Percentiles rank a stretch among this genome's conserved stretches.
Conservation (phyloP, 2,113 vertebrate genomes). For the Fregetta grallaria region DNA sequence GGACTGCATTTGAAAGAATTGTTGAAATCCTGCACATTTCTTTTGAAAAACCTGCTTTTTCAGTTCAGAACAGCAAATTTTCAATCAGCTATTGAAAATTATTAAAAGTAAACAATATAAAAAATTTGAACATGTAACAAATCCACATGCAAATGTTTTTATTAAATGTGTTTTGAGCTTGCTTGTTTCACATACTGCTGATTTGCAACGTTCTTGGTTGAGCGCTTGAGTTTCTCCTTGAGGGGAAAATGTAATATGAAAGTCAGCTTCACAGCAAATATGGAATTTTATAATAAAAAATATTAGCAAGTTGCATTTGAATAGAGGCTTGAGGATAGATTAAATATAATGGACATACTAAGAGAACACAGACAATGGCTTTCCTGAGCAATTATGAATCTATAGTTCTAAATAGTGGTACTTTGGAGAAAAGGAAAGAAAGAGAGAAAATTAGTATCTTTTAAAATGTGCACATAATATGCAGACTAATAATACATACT, state of each 20-base stretch:
- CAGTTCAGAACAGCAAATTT: neutral
- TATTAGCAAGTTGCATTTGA: slow-evolving; percentile 25
- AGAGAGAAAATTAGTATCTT: slow-evolving; percentile 44
- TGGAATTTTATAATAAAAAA: slow-evolving; percentile 20
- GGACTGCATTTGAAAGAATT: neutral
- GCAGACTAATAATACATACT: neutral
- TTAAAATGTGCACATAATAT: slow-evolving; percentile 29
- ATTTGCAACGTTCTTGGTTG: neutral
- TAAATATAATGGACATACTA: slow-evolving; percentile 36
- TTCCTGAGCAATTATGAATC: slow-evolving; percentile 36
- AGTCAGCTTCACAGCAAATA: neutral
- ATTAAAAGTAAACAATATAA: neutral
- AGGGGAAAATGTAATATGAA: neutral
- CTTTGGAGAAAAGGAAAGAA: slow-evolving; percentile 37
- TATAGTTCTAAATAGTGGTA: slow-evolving; percentile 29
- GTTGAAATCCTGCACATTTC: neutral
- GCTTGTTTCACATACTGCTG: neutral
- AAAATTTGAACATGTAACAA: neutral
- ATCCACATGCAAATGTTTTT: neutral
- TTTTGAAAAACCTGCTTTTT: neutral
- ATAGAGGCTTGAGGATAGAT: slow-evolving; percentile 6
- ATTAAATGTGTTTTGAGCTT: neutral
- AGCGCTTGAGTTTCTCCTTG: neutral
- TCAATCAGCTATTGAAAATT: neutral
- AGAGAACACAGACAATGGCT: slow-evolving; percentile 12